Conservation (phyloP, 2,113 vertebrate species). For the Chaetodon auriga region DNA sequence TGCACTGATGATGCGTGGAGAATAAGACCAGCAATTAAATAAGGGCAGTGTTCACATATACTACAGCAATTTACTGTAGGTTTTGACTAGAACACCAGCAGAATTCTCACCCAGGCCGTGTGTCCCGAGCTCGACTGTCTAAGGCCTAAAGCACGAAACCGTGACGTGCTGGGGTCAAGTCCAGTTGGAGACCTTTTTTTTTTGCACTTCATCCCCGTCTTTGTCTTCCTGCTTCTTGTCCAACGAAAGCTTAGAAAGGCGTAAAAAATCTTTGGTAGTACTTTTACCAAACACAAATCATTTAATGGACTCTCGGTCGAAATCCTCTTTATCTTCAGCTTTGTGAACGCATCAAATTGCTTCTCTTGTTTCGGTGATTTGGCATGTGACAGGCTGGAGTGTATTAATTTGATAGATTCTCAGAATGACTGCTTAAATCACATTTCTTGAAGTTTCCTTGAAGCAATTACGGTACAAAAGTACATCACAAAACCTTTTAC, state of each 20-base stretch:
- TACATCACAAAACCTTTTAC: conserved; percentile 45
- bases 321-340: conserved; percentile 37
- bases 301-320: background rate
- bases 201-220: background rate
- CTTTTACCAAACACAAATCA: background rate
- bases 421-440: conserved; percentile 38
- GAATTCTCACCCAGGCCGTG: background rate
- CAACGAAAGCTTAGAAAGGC: background rate
- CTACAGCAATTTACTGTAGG: background rate
- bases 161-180: background rate
- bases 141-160: background rate
- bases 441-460: conserved; percentile 44
- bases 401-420: conserved; percentile 57
- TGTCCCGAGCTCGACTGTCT: background rate
- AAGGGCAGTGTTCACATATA: background rate
- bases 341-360: conserved; percentile 25
- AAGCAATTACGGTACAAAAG: conserved; percentile 49
- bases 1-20: background rate
- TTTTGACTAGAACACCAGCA: no score
- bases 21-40: background rate
- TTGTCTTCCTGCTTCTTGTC: background rate
- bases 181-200: background rate
- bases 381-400: conserved; percentile 20
- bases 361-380: conserved; percentile 26
- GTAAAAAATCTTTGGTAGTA: background rate